A percentile compares a stretch with the other conserved stretches of the same genome.
Evolutionary conservation across 1,140 invertebrate genomes (phyloP).

Genomic region (Lasioglossum albipes): DNA sequence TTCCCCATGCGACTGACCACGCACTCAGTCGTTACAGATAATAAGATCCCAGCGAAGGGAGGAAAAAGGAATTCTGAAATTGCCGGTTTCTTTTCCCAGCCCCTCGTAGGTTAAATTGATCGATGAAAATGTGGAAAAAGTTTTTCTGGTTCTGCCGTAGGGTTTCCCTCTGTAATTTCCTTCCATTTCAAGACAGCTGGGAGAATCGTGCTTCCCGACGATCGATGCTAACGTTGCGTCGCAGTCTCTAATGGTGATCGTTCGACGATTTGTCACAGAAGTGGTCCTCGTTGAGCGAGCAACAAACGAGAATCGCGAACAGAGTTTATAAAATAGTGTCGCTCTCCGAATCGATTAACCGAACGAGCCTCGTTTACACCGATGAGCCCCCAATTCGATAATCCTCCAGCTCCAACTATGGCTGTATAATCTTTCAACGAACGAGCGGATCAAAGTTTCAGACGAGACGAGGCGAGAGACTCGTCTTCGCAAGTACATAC

Average conservation of each 20-base stretch:
- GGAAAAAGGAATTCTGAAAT: conserved; percentile 18
- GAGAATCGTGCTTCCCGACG: not conserved
- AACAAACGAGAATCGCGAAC: not conserved
- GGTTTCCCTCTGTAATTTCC: conserved; percentile 19
- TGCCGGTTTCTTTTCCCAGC: not conserved
- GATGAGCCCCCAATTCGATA: not conserved
- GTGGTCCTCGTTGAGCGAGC: conserved; percentile 2
- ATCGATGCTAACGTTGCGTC: conserved; percentile 12
- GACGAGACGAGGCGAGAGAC: not conserved
- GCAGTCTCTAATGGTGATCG: conserved; percentile 1
- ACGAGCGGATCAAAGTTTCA: not conserved
- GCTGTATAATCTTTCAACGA: no score
- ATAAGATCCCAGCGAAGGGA: conserved; percentile 10
- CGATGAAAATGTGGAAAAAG: conserved; percentile 30
- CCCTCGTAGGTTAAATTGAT: not conserved
- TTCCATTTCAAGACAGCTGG: conserved; percentile 4
- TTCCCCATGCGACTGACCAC: not conserved
- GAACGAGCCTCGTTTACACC: not conserved
- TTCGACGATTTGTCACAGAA: conserved; percentile 16
- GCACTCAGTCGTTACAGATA: not conserved
- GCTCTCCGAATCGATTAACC: not conserved
- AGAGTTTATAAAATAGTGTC: not conserved
- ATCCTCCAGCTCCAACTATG: not conserved
- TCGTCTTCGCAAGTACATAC: not conserved
- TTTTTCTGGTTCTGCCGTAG: not conserved